Evolutionary conservation across 2,888 invertebrate genomes (phyloP).

Genomic region (Rapana venosa): DNA sequence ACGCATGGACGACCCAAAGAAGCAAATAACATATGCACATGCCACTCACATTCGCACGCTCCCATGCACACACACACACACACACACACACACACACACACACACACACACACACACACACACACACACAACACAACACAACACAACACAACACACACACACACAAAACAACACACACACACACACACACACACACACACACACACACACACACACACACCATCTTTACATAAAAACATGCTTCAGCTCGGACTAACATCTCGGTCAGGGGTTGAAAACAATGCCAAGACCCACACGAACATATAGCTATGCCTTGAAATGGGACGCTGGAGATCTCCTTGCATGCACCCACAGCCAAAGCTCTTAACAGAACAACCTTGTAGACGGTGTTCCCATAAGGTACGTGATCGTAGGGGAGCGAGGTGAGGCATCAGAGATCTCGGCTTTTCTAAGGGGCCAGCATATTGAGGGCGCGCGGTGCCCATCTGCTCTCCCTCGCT

Average conservation of each 20-base stretch:
- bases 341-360: no score
- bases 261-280: background rate
- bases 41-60: no score
- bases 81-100: background rate
- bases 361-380: no score
- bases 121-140: background rate
- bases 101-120: constrained; percentile 2
- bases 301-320: no score
- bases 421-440: no score
- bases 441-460: no score
- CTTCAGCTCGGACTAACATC: background rate
- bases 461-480: no score
- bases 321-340: no score
- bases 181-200: background rate
- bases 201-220: background rate
- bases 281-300: no score
- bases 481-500: no score
- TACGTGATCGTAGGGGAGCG: no score
- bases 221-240: background rate
- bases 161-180: background rate
- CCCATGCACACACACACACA: background rate
- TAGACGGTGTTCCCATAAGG: no score
- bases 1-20: background rate
- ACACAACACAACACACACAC: background rate
- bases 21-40: background rate